Conservation (phyloP, 2,113 vertebrate species). For the Bos indicus region DNA sequence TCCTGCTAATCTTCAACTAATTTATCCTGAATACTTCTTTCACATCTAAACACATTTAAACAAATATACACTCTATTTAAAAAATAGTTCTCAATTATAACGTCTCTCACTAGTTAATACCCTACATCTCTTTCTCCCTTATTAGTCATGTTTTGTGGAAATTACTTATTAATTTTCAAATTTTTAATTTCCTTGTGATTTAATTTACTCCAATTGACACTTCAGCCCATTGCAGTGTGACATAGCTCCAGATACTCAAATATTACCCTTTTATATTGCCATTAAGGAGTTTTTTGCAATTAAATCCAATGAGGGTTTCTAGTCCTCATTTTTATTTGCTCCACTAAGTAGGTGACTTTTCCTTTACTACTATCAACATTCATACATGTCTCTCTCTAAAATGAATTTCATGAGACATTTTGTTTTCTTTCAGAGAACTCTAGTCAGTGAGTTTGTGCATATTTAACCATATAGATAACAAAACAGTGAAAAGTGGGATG, state of each 20-base stretch:
- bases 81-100: background rate
- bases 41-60: background rate
- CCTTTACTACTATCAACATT: background rate
- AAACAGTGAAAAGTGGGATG: background rate
- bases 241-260: background rate
- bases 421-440: background rate
- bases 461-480: background rate
- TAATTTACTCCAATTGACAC: background rate
- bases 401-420: background rate
- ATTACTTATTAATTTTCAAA: background rate
- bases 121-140: background rate
- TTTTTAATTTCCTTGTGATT: background rate
- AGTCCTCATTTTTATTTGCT: background rate
- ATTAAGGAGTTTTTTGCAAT: background rate
- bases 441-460: background rate
- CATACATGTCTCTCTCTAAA: background rate
- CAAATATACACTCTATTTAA: background rate
- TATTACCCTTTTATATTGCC: background rate
- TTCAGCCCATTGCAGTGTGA: background rate
- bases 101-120: background rate
- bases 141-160: background rate
- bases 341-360: background rate
- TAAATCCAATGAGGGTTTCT: background rate
- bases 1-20: background rate
- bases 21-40: background rate